Base-by-base conservation (phyloP, 2,888 invertebrate species). In the Seladonia tumulorum region DNA sequence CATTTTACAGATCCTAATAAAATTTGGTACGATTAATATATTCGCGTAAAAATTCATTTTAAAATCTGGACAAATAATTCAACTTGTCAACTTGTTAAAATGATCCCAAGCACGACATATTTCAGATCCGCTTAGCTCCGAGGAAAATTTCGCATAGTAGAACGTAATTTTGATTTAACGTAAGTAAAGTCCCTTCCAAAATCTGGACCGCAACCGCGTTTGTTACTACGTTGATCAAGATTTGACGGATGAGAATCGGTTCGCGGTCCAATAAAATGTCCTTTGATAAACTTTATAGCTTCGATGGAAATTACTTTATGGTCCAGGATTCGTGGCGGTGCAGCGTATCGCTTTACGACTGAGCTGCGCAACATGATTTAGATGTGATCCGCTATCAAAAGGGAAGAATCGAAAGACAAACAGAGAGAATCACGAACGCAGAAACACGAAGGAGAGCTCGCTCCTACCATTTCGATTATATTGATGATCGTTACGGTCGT, bases 401-500 rank as follows among this genome's bases (percentile, higher is more conserved):
- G 39, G 16, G 25, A 57, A 57, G n/a, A 18, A 72, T 45, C 10
- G 82, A 66, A 79, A 75, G 63, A 45, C 79, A 73, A 82, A 76
- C 79, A 57, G 39, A 68, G 39, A 68, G 22, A 57, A 73, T 75
- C 76, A 8, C 49, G 29, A 53, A 39, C 57, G 81, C 45, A 53
- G 49, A n/a, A 66, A 66, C 57, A 45, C 7, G 35, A n/a, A 42
- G 18, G 18, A 39, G 60, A 68, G 39, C 25, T 10, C 18, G 7
- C 49, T 16, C 49, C 42, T 68, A n/a, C 68, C 60, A 29, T 53
- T 16, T 66, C 39, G 73, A 57, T 78, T 68, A 35, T 73, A 78
- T 75, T 60, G 78, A 49, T 47, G 87, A 89, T 84, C 84, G 84
- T 81, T 86, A 83, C 42, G 79, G 71, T 79, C 85, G 79, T 87